Percentiles rank a stretch among this genome's conserved stretches.
Evolutionary conservation across 2,888 invertebrate species (phyloP).

Genomic region (Elysia crispata): DNA sequence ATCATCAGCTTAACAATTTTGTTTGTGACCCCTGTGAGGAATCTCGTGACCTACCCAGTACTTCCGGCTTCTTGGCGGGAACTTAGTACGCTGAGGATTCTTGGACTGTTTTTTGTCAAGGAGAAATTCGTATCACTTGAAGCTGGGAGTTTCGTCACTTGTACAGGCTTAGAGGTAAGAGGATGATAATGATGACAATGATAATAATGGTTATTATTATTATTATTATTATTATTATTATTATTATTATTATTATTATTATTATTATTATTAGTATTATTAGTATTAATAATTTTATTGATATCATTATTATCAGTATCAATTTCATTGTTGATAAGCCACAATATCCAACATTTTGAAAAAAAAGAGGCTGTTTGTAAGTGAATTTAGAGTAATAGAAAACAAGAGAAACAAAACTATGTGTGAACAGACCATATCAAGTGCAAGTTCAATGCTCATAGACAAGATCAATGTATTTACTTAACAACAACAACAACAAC

Average conservation of each 20-base stretch:
- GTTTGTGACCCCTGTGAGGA: constrained; percentile 39
- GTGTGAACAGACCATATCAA: too few relatives aligned
- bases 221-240: too few relatives aligned
- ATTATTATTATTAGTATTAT: too few relatives aligned
- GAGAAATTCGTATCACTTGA: constrained; percentile 24
- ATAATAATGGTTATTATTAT: too few relatives aligned
- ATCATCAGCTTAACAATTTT: not conserved
- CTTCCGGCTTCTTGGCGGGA: constrained; percentile 32
- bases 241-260: too few relatives aligned
- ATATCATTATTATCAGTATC: not conserved
- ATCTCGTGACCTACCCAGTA: constrained; percentile 33
- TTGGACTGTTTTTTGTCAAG: constrained; percentile 34
- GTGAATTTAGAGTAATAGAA: too few relatives aligned
- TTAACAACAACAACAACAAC: not conserved
- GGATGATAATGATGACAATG: not conserved
- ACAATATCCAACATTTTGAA: too few relatives aligned
- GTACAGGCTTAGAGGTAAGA: constrained; percentile 4
- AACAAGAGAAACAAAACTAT: too few relatives aligned
- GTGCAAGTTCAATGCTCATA: too few relatives aligned
- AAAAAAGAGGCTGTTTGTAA: too few relatives aligned
- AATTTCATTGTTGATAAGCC: not conserved
- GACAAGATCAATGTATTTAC: too few relatives aligned
- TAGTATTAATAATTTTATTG: too few relatives aligned
- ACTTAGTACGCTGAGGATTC: constrained; percentile 30
- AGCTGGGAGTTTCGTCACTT: not conserved